Base-by-base conservation (phyloP, 2,113 vertebrate species). In the Mystacornis crossleyi region DNA sequence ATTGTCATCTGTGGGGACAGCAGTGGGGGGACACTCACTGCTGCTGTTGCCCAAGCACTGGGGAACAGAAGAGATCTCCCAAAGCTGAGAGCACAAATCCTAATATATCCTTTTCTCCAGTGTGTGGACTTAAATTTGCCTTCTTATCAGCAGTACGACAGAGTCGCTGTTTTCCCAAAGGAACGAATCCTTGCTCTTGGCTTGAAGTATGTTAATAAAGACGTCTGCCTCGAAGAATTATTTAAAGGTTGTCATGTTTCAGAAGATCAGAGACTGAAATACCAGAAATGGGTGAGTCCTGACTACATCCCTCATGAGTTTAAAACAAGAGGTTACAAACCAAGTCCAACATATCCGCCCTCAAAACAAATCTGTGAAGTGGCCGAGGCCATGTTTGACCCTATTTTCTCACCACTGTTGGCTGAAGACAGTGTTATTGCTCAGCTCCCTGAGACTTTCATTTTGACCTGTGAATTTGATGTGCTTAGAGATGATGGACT, bases 71-170 rank as follows among this genome's bases (percentile, higher is more conserved):
- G 79, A 81, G 97, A 98, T 15, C 95, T 99, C 97, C 98, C 98
- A 12, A 93, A 90, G 84, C 96, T 98, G 65, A 97, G 98, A 50
- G 98, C 98, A 75, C 98, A 99, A 93, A 86, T 99, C 69, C 93
- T 99, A 40, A 95, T 99, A 95, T 98, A 98, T 55, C 98, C 98
- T 8, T 79, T 94, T 6, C 72, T 99, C 60, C 98, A 99, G 95
- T 91, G 87, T 64, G 89, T 94, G 71, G 87, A 94, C 72, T 81
- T 97, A 0, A 57, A 96, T 82, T 60, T 98, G 80, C 97, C 97
- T 62, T 99, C 98, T 23, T 98, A 98, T 58, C 97, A 97, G 95
- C 98, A 98, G 92, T 99, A 98, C 65, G 65, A 92, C 16, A 38
- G 67, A 14, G 61, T 98, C 51, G 98, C 98, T 33, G 8, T 98